Percentiles rank a stretch among this genome's conserved stretches.
Evolutionary conservation across 2,797 vertebrate species (phyloP).

Genomic region (Macropus fuliginosus): DNA sequence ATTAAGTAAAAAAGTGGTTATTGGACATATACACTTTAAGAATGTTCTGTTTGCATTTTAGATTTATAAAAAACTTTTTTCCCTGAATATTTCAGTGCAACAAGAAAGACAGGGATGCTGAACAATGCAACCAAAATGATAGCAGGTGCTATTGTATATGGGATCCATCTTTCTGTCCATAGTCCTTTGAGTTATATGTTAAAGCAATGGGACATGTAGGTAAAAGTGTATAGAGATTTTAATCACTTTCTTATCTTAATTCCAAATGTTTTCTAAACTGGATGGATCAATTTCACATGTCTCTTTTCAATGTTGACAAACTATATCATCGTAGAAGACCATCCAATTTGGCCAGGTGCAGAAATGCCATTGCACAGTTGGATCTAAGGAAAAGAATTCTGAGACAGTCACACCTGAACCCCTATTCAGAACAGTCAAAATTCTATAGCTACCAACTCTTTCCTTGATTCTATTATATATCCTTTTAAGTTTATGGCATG

Average conservation of each 20-base stretch:
- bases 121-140: background rate
- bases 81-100: background rate
- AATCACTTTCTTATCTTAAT: background rate
- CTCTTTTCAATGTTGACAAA: background rate
- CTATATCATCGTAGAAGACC: background rate
- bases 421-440: background rate
- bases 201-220: background rate
- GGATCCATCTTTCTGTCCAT: background rate
- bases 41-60: background rate
- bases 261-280: background rate
- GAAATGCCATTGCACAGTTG: background rate
- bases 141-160: background rate
- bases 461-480: background rate
- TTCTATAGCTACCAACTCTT: background rate
- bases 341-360: background rate
- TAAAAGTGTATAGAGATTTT: background rate
- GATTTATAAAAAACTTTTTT: background rate
- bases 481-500: background rate
- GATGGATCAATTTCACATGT: background rate
- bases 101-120: background rate
- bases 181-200: background rate
- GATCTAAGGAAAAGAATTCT: background rate
- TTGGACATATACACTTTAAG: background rate
- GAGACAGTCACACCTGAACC: background rate
- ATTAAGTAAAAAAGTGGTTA: constrained; percentile 40